Evolutionary conservation across 2,113 vertebrate species (phyloP), one percentile per base, ranked within the genome.

Genomic region (Mugil cephalus): DNA sequence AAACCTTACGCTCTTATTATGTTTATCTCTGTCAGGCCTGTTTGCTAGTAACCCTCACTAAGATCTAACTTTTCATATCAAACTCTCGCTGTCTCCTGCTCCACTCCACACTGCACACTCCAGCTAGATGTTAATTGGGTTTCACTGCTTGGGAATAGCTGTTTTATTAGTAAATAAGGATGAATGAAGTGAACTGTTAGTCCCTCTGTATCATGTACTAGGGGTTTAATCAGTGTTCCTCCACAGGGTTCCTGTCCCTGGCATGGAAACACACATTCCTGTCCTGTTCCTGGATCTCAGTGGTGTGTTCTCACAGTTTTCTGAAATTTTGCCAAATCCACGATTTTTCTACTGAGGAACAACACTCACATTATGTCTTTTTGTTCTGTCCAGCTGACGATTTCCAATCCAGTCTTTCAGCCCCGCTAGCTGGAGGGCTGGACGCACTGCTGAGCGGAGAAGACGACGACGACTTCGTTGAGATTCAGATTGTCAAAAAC

Each of bases 261-360:
- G 98, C 59, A 99, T 99, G 98, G 98, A 99, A 84, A 96, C 95
- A 0, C 97, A 99, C 85, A 95, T 98, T 85, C 97, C 98, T 2
- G 98, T 99, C 69, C 94, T 98, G 78, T 99, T 98, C 89, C 95
- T 99, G 64, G 96, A 98, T 82, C 91, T 99, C 84, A 98, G 95
- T 55, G 95, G 98, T 99, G 92, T 67, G 85, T 89, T 65, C 12
- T 72, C 17, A 0, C 10, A 8, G 1, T 53, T 4, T 19, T 34
- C 63, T 4, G 1, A 8, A 14, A 19, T 66, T 10, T 18, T n/a
- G 17, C 12, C 24, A 21, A 48, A 18, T 18, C 24, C 18, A 3
- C 9, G 0, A 19, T 39, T 51, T 14, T 56, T 24, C 12, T 7
- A 47, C 15, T 0, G 11, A 2, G 17, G 13, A 54, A 6, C 6